Evolutionary conservation across 2,888 invertebrate genomes (phyloP).

Genomic region (Himalopsyche kuldschensis): DNA sequence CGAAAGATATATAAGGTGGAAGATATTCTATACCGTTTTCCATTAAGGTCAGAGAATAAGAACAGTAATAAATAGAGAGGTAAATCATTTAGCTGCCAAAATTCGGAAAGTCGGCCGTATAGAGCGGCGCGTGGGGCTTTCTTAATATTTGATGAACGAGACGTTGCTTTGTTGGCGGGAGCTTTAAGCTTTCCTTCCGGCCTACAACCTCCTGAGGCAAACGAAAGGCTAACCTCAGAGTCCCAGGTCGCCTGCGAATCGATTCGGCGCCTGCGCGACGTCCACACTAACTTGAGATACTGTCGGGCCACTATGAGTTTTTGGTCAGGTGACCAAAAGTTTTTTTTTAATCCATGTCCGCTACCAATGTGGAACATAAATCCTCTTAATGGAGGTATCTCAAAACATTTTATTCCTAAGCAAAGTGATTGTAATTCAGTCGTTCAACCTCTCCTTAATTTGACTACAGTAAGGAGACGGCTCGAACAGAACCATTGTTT

Average conservation of each 20-base stretch:
- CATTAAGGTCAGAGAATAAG: background rate
- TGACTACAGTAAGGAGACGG: too few species aligned
- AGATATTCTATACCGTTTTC: background rate
- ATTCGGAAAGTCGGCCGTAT: background rate
- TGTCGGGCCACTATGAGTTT: background rate
- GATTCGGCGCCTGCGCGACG: slow-evolving; percentile 14
- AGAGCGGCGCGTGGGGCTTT: background rate
- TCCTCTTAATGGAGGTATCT: too few species aligned
- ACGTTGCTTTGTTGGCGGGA: slow-evolving; percentile 22
- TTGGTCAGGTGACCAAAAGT: background rate
- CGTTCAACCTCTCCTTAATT: too few species aligned
- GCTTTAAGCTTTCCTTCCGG: slow-evolving; percentile 3
- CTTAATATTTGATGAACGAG: slow-evolving; percentile 33
- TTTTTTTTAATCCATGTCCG: too few species aligned
- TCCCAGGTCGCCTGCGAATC: slow-evolving; percentile 15
- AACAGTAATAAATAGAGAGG: background rate
- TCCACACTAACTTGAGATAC: background rate
- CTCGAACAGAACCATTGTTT: too few species aligned
- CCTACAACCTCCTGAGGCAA: slow-evolving; percentile 10
- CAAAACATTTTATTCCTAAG: background rate
- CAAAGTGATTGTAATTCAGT: background rate
- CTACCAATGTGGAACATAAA: too few species aligned
- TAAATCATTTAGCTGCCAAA: slow-evolving; percentile 2
- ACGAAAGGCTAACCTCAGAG: background rate
- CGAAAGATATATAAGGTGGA: too few species aligned